phyloP scores from a whole-genome alignment of 1,140 invertebrate genomes.

The Leucophenga varia region DNA sequence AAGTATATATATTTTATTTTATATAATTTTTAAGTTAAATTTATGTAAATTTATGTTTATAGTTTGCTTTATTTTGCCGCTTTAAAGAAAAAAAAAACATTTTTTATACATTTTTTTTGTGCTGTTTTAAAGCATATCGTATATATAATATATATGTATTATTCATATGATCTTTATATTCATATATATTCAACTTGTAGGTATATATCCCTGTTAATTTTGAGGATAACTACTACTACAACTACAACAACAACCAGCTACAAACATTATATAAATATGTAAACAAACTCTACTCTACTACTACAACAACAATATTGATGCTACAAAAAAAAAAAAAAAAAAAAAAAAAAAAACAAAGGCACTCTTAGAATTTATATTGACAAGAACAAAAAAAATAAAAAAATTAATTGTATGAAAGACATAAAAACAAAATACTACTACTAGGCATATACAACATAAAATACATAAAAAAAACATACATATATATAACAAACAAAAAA shows the following conservation, averaged over 20 bases:
- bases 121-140: not conserved
- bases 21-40: not conserved
- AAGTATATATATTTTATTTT: not conserved
- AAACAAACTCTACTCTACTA: too few species aligned
- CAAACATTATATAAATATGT: too few species aligned
- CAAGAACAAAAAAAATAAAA: conserved; percentile 5
- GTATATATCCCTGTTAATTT: conserved; percentile 57
- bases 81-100: not conserved
- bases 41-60: not conserved
- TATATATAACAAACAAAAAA: not conserved
- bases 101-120: conserved; percentile 1
- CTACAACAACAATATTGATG: conserved; percentile 17
- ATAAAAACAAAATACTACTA: too few species aligned
- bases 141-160: not conserved
- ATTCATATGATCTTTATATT: not conserved
- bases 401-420: conserved; percentile 8
- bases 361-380: conserved; percentile 38
- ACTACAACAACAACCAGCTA: conserved; percentile 27
- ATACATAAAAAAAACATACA: conserved; percentile 14
- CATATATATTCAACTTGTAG: conserved; percentile 34
- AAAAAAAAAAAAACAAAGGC: conserved; percentile 31
- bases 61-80: not conserved
- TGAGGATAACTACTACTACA: conserved; percentile 40
- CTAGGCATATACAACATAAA: conserved; percentile 12
- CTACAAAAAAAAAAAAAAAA: conserved; percentile 21